These are phyloP conservation scores for Eledone cirrhosa DNA, from an alignment of 2,888 invertebrate genomes.

Conservation along the genomic window DNA sequence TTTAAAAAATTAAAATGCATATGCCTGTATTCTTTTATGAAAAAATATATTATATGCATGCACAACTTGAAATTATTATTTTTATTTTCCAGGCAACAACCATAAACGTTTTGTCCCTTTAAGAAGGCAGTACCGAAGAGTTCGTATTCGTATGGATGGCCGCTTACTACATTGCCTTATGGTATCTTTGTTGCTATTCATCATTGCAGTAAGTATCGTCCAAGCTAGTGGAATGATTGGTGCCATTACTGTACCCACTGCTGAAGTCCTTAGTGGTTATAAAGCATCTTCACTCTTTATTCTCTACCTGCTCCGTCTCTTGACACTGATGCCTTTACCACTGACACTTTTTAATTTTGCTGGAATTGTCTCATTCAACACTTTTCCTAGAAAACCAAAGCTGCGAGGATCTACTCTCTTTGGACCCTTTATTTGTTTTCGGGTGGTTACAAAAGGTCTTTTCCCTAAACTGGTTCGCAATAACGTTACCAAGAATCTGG, in stretches of 20 bases:
- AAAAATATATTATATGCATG: too few relatives aligned
- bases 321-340: constrained; percentile 51
- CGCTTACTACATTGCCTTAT: not conserved
- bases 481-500: constrained; percentile 48
- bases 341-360: constrained; percentile 50
- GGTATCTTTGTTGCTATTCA: constrained; percentile 19
- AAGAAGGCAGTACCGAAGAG: constrained; percentile 11
- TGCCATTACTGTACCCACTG: not conserved
- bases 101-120: constrained; percentile 10
- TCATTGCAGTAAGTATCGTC: constrained; percentile 26
- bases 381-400: constrained; percentile 36
- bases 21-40: too few relatives aligned
- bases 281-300: constrained; percentile 32
- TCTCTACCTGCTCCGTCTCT: constrained; percentile 44
- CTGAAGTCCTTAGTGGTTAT: not conserved
- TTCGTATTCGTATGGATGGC: constrained; percentile 21
- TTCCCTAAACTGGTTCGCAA: constrained; percentile 47
- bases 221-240: constrained; percentile 12
- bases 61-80: too few relatives aligned
- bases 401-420: constrained; percentile 35
- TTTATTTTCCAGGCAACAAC: not conserved
- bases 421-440: constrained; percentile 50
- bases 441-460: constrained; percentile 49
- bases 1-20: too few relatives aligned
- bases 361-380: constrained; percentile 41